Conservation (phyloP, 1,140 invertebrate genomes). For the Drosophila sechellia region DNA sequence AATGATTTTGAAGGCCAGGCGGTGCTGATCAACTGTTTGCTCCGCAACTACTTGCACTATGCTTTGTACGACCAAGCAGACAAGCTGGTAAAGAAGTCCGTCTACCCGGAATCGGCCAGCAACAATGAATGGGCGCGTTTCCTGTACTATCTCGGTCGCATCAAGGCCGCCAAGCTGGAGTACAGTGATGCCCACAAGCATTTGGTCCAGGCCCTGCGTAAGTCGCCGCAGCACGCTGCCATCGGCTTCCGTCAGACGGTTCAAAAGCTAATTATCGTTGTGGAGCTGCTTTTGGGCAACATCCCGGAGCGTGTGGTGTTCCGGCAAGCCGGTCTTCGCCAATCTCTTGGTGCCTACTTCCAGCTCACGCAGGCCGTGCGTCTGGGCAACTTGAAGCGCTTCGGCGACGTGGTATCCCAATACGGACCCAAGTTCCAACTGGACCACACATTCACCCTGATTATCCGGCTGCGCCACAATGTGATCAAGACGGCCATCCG, state of each 20-base stretch:
- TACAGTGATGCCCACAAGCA: slow-evolving; percentile 99
- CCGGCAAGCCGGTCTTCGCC: slow-evolving; percentile 93
- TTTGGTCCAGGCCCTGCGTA: slow-evolving; percentile 96
- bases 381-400: slow-evolving; percentile 96
- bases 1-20: slow-evolving; percentile 99
- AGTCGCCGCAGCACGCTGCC: slow-evolving; percentile 98
- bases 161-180: slow-evolving; percentile 98
- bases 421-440: slow-evolving; percentile 93
- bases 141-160: slow-evolving; percentile 98
- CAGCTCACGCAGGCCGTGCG: slow-evolving; percentile 98
- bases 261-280: slow-evolving; percentile 97
- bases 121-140: slow-evolving; percentile 99
- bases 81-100: slow-evolving; percentile 97
- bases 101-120: slow-evolving; percentile 97
- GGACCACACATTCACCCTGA: slow-evolving; percentile 98
- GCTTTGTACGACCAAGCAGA: slow-evolving; percentile 98
- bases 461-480: slow-evolving; percentile 97
- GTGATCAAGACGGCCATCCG: slow-evolving; percentile 99
- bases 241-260: slow-evolving; percentile 99
- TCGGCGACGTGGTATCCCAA: slow-evolving; percentile 97
- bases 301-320: slow-evolving; percentile 97
- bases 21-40: slow-evolving; percentile 96
- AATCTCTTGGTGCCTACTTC: slow-evolving; percentile 97
- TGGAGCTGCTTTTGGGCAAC: slow-evolving; percentile 97
- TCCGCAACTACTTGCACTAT: slow-evolving; percentile 98